Evolutionary conservation across 2,797 vertebrate species (phyloP).

Genomic region (Parambassis ranga): DNA sequence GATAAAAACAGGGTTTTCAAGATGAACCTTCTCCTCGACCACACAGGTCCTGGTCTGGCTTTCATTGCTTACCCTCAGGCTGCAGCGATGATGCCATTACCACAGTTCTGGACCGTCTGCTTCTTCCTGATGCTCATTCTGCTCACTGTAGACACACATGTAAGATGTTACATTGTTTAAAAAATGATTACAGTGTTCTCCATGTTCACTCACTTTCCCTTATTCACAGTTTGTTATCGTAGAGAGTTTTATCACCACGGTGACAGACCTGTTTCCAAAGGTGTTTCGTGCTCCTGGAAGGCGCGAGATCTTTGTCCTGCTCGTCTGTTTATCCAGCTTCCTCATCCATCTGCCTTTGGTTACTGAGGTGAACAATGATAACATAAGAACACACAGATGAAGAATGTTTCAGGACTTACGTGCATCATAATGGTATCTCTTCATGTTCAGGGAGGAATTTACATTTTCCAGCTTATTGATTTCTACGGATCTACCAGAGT

Average conservation of each 20-base stretch:
- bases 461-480: slow-evolving; percentile 86
- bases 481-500: slow-evolving; percentile 82
- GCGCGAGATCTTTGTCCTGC: slow-evolving; percentile 50
- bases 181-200: too few relatives aligned
- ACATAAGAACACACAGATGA: too few relatives aligned
- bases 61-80: slow-evolving; percentile 73
- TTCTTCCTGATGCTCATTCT: slow-evolving; percentile 75
- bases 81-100: slow-evolving; percentile 65
- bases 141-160: slow-evolving; percentile 84
- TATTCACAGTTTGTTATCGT: slow-evolving; percentile 65
- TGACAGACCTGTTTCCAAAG: slow-evolving; percentile 50
- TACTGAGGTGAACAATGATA: slow-evolving; percentile 40
- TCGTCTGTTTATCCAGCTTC: slow-evolving; percentile 49
- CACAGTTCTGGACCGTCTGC: slow-evolving; percentile 66
- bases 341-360: slow-evolving; percentile 46
- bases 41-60: slow-evolving; percentile 68
- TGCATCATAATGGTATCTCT: not conserved
- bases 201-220: not conserved
- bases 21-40: too few relatives aligned
- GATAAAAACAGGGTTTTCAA: too few relatives aligned
- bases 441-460: slow-evolving; percentile 71
- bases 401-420: too few relatives aligned
- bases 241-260: slow-evolving; percentile 44
- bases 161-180: too few relatives aligned
- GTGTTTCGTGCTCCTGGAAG: slow-evolving; percentile 18